Conservation (phyloP, 2,888 invertebrate genomes). For the Cylloceria caligata region DNA sequence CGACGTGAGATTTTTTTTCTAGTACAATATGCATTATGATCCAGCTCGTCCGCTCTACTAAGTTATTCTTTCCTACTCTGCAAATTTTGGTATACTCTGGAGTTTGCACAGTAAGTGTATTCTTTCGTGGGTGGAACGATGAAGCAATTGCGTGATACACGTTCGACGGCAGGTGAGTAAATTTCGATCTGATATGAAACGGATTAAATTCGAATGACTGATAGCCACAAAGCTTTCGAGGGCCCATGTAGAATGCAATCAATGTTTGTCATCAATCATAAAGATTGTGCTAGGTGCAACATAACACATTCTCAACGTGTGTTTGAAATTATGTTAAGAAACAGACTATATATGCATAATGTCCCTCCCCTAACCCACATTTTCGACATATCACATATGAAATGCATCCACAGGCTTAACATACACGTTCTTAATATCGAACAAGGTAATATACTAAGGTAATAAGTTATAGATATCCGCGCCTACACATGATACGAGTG, state of each 20-base stretch:
- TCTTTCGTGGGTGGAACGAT: background rate
- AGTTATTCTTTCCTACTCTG: conserved; percentile 37
- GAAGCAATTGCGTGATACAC: background rate
- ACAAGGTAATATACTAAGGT: conserved; percentile 15
- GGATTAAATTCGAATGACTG: background rate
- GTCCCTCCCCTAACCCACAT: background rate
- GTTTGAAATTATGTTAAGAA: background rate
- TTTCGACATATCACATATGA: conserved; percentile 38
- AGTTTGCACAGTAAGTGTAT: background rate
- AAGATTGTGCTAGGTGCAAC: background rate
- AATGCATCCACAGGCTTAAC: conserved; percentile 20
- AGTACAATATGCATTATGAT: conserved; percentile 17
- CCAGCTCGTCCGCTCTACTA: conserved; percentile 35
- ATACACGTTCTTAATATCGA: conserved; percentile 42
- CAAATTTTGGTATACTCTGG: conserved; percentile 27
- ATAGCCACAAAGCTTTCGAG: conserved; percentile 7
- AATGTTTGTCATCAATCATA: background rate
- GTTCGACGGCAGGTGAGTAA: background rate
- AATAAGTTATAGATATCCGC: conserved; percentile 36
- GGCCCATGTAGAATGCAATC: background rate
- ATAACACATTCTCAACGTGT: background rate
- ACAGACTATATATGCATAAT: background rate
- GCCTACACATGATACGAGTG: conserved; percentile 28
- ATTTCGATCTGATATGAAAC: conserved; percentile 16
- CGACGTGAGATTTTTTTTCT: conserved; percentile 46